Evolutionary conservation across 2,113 vertebrate genomes (phyloP), one percentile per base, ranked within the genome.

Genomic region (Entelurus aequoreus): DNA sequence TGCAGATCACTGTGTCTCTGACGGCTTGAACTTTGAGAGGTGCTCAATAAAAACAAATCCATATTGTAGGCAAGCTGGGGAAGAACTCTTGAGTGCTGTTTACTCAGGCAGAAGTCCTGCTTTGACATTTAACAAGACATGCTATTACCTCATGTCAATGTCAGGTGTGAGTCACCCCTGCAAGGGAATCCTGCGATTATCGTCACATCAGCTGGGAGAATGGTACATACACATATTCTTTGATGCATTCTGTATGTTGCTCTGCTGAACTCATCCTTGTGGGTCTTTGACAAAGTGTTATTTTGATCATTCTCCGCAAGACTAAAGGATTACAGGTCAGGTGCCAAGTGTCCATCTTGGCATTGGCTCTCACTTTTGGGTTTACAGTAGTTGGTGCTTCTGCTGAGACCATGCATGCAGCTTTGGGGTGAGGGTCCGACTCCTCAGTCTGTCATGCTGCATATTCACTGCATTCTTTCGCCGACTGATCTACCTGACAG

Each of bases 401-500:
- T 60, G 37, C 21, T 59, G 52, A 66, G 36, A 68, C 16, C 16
- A 52, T 49, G 57, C 48, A 6, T 8, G 44, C n/a, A 57, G 37
- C 38, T 66, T 51, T 28, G 12, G 14, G 15, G 15, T 42, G 16
- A 38, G 50, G 48, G 28, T 4, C 42, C 40, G 12, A 11, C 51
- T 52, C 66, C 37, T 69, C 59, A 72, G 66, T 54, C 77, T 90
- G 89, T 92, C 91, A 86, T 74, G 47, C 69, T 72, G 52, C 44
- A 78, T 91, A 82, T 84, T 66, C 65, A 49, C 62, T 65, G 51
- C 55, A 48, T 65, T 55, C 63, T 79, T 82, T 83, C 74, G 68
- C 77, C 63, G 61, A 52, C 75, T 83, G 60, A 88, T 90, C 63
- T 68, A 74, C 76, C 77, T 90, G 91, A 91, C 90, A 90, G 88